A percentile compares a stretch with the other conserved stretches of the same genome.
These are phyloP conservation scores for Clinocottus analis DNA, from an alignment of 2,113 vertebrate genomes.

Conservation along the genomic window DNA sequence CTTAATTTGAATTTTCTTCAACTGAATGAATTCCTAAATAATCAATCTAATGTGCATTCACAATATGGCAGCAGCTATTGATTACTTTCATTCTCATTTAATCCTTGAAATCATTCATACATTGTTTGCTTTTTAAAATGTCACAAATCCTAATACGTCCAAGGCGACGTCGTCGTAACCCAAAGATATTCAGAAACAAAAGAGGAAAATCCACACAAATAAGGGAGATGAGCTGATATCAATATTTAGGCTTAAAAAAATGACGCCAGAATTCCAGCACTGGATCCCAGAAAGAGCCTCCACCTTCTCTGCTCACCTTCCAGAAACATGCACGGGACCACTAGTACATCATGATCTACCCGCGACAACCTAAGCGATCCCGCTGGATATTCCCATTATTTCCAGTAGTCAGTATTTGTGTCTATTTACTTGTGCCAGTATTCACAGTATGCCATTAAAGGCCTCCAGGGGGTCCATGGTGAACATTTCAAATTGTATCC, in stretches of 20 bases:
- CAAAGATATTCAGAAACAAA: background rate
- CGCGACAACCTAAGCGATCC: background rate
- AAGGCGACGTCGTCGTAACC: background rate
- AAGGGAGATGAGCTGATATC: background rate
- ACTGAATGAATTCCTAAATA: background rate
- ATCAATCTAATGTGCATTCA: background rate
- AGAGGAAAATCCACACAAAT: background rate
- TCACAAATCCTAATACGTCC: background rate
- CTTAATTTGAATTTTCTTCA: background rate
- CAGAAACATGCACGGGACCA: background rate
- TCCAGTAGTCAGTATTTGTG: background rate
- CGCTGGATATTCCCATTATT: background rate
- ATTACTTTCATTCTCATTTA: background rate
- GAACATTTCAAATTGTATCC: constrained; percentile 52
- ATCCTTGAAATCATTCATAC: background rate
- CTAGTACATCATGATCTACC: background rate
- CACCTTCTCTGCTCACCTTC: background rate
- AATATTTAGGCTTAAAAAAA: background rate
- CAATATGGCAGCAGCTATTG: too few relatives aligned
- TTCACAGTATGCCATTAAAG: constrained; percentile 21
- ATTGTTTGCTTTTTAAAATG: background rate
- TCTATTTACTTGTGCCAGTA: constrained; percentile 10
- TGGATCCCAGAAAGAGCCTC: background rate
- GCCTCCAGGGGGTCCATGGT: constrained; percentile 27
- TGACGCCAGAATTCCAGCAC: background rate